phyloP scores from a whole-genome alignment of 2,888 invertebrate genomes.

The Parnassius orleans region DNA sequence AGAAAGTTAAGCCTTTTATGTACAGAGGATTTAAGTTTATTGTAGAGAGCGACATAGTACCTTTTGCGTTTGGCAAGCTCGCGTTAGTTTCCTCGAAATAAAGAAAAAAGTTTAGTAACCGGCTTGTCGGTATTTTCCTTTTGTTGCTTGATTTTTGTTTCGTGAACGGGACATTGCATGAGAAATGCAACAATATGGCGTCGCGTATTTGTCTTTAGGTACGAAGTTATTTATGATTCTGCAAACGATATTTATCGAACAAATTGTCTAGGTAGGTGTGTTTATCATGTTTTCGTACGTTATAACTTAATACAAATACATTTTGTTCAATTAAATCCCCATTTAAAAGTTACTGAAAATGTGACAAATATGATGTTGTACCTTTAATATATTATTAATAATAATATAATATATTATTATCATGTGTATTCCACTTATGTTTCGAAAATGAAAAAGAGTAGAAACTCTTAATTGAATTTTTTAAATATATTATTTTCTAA shows the following conservation, averaged over 20 bases:
- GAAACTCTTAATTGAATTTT: no score
- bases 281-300: neutral
- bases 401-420: no score
- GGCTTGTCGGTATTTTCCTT: constrained; percentile 77
- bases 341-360: no score
- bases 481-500: no score
- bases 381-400: no score
- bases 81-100: constrained; percentile 60
- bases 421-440: no score
- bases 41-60: constrained; percentile 62
- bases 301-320: no score
- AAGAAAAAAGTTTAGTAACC: constrained; percentile 79
- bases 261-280: neutral
- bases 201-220: constrained; percentile 51
- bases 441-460: no score
- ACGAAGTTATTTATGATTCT: constrained; percentile 32
- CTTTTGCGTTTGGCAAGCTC: constrained; percentile 48
- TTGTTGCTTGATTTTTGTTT: constrained; percentile 77
- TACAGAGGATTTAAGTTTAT: constrained; percentile 69
- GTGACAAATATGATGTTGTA: no score
- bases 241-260: constrained; percentile 1
- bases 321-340: no score
- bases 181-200: constrained; percentile 79
- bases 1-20: constrained; percentile 79
- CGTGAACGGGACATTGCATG: constrained; percentile 76